phyloP scores from a whole-genome alignment of 2,888 invertebrate genomes.

The Apoda limacodes region DNA sequence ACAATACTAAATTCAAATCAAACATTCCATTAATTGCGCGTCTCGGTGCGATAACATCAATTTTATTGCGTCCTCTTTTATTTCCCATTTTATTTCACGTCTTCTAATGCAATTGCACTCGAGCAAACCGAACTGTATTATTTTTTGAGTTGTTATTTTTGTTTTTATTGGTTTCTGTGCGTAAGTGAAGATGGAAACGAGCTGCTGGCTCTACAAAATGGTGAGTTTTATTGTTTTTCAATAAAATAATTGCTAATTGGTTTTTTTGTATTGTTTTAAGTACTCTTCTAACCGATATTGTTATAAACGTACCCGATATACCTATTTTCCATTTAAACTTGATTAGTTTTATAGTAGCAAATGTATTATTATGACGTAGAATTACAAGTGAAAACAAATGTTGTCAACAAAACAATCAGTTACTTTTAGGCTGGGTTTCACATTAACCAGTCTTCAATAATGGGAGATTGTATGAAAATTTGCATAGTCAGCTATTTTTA shows the following conservation, averaged over 20 bases:
- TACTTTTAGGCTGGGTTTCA: too few species aligned
- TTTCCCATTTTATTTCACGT: slow-evolving; percentile 57
- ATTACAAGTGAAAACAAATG: too few species aligned
- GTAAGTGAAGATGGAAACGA: slow-evolving; percentile 43
- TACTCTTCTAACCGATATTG: too few species aligned
- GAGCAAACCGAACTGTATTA: slow-evolving; percentile 52
- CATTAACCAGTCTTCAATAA: too few species aligned
- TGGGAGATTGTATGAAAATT: too few species aligned
- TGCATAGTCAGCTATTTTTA: too few species aligned
- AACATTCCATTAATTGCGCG: slow-evolving; percentile 58
- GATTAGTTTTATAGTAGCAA: too few species aligned
- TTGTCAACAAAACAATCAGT: too few species aligned
- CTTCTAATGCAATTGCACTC: slow-evolving; percentile 63
- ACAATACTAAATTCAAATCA: slow-evolving; percentile 37
- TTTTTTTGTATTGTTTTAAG: slow-evolving; percentile 2
- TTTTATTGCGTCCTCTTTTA: slow-evolving; percentile 56
- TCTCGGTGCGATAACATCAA: slow-evolving; percentile 48
- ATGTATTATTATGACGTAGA: too few species aligned
- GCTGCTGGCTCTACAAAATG: slow-evolving; percentile 27
- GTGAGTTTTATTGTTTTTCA: slow-evolving; percentile 35
- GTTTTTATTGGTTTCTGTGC: slow-evolving; percentile 54
- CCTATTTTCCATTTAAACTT: too few species aligned
- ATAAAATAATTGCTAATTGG: too few species aligned
- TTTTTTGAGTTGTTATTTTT: slow-evolving; percentile 41
- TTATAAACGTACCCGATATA: too few species aligned